A percentile compares a stretch with the other conserved stretches of the same genome.
phyloP scores from a whole-genome alignment of 2,888 invertebrate species.

The Acanthosepion pharaonis region DNA sequence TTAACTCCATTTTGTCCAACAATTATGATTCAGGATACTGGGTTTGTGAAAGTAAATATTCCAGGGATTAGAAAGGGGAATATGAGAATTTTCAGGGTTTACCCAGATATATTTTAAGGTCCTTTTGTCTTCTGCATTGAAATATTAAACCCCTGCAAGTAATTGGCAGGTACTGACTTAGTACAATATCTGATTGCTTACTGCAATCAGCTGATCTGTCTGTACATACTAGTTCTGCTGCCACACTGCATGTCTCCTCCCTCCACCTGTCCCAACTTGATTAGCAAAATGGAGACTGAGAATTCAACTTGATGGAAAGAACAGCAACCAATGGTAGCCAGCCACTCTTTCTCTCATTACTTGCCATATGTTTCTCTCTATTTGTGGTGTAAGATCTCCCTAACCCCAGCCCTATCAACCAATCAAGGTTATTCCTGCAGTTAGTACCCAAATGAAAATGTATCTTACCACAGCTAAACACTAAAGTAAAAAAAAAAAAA shows the following conservation, averaged over 20 bases:
- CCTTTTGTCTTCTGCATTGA: too few species aligned
- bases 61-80: too few species aligned
- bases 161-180: not conserved
- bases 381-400: not conserved
- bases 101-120: too few species aligned
- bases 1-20: too few species aligned
- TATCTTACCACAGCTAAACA: not conserved
- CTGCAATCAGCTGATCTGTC: constrained; percentile 12
- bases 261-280: not conserved
- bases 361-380: constrained; percentile 33
- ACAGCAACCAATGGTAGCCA: constrained; percentile 7
- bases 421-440: constrained; percentile 9
- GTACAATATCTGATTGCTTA: not conserved
- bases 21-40: too few species aligned
- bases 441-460: not conserved
- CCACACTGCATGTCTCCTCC: not conserved
- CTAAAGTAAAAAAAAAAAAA: not conserved
- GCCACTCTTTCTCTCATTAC: not conserved
- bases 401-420: not conserved
- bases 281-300: not conserved
- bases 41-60: too few species aligned
- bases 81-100: too few species aligned
- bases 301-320: not conserved
- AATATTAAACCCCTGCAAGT: too few species aligned
- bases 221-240: not conserved